These are phyloP conservation scores for Phenganax subtilis DNA, from an alignment of 92 coral and sea anemone species.

Conservation along the genomic window DNA sequence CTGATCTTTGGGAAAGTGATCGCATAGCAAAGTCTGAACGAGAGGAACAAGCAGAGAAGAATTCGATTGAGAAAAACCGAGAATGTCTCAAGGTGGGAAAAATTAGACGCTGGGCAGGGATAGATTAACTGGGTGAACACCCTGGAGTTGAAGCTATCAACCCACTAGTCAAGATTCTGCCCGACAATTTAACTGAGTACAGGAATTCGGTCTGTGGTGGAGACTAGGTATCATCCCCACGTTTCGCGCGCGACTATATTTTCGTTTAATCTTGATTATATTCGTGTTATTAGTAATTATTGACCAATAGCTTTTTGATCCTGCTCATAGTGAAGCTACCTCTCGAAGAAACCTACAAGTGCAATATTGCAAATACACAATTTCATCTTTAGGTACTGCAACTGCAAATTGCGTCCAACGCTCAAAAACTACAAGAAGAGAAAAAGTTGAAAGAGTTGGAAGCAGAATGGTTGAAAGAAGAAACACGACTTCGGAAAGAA, in stretches of 20 bases:
- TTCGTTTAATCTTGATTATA: too few relatives aligned
- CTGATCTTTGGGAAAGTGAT: constrained; percentile 90
- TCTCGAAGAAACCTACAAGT: too few relatives aligned
- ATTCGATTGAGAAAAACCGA: constrained; percentile 85
- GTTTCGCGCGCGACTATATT: too few relatives aligned
- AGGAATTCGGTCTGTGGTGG: too few relatives aligned
- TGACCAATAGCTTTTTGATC: too few relatives aligned
- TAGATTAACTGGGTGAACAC: background rate
- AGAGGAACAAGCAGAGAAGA: constrained; percentile 73
- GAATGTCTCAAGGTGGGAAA: constrained; percentile 77
- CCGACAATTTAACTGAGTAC: too few relatives aligned
- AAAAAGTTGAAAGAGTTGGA: constrained; percentile 75
- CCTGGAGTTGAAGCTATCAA: background rate
- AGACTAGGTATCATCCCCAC: too few relatives aligned
- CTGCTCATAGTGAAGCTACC: too few relatives aligned
- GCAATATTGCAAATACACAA: background rate
- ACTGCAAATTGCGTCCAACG: constrained; percentile 74
- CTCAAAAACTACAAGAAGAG: constrained; percentile 73
- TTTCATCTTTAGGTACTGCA: constrained; percentile 57
- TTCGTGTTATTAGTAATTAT: too few relatives aligned
- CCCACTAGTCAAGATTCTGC: too few relatives aligned
- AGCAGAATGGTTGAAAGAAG: constrained; percentile 95
- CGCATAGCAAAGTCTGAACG: too few relatives aligned
- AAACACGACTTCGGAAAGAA: constrained; percentile 65
- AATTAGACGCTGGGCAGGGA: background rate